phyloP scores from a whole-genome alignment of 2,113 vertebrate genomes.

The Leptocoma aspasia region DNA sequence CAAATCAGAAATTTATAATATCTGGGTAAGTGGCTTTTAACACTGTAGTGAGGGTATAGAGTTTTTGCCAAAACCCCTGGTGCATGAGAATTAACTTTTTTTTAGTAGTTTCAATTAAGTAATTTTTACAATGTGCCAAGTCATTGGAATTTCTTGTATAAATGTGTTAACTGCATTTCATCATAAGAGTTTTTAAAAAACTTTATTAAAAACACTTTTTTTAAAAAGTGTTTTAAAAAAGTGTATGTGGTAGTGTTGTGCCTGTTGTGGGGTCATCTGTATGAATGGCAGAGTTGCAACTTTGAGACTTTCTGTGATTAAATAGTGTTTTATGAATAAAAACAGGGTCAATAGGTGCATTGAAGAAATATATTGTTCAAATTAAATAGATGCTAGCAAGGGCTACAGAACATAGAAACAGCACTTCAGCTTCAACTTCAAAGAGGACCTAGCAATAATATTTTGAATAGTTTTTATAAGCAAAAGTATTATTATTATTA shows the following conservation, averaged over 20 bases:
- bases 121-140: background rate
- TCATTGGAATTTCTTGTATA: background rate
- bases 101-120: background rate
- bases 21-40: background rate
- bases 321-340: background rate
- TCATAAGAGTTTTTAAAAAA: background rate
- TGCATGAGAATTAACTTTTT: background rate
- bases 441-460: constrained; percentile 18
- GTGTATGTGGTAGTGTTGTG: background rate
- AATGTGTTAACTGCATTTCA: background rate
- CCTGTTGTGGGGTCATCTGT: background rate
- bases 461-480: constrained; percentile 8
- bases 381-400: background rate
- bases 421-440: background rate
- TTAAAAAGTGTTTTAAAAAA: background rate
- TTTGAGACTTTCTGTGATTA: background rate
- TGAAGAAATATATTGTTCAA: background rate
- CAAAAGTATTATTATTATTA: background rate
- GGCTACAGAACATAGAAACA: background rate
- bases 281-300: background rate
- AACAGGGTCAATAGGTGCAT: background rate
- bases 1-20: background rate
- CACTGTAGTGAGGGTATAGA: background rate
- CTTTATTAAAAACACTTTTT: background rate
- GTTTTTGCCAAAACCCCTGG: background rate